These are phyloP conservation scores for Drosophila conformis DNA, from an alignment of 2,888 invertebrate species.

Conservation along the genomic window DNA sequence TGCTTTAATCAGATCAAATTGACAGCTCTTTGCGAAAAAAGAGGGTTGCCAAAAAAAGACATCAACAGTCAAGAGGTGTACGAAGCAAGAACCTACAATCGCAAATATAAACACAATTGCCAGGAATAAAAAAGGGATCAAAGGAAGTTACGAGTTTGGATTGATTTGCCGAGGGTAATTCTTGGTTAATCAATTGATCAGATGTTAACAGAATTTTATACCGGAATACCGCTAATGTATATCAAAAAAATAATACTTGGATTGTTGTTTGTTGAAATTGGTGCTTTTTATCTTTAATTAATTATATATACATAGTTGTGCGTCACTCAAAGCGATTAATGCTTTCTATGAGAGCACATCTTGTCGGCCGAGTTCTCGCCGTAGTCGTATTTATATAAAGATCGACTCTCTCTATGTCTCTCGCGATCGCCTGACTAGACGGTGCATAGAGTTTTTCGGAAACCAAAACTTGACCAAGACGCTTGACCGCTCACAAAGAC, in stretches of 20 bases:
- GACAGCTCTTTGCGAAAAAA: conserved; percentile 41
- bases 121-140: conserved; percentile 11
- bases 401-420: conserved; percentile 1
- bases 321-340: not conserved
- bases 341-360: conserved; percentile 26
- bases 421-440: conserved; percentile 20
- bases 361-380: conserved; percentile 3
- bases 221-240: not conserved
- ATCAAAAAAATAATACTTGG: not conserved
- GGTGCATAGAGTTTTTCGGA: conserved; percentile 25
- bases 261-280: conserved; percentile 4
- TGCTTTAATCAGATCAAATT: conserved; percentile 45
- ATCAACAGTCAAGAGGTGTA: conserved; percentile 63
- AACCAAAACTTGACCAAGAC: conserved; percentile 8
- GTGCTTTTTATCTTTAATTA: conserved; percentile 45
- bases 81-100: conserved; percentile 63
- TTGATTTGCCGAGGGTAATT: conserved; percentile 16
- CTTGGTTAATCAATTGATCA: conserved; percentile 30
- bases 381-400: conserved; percentile 33
- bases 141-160: conserved; percentile 10
- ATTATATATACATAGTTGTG: too few relatives aligned
- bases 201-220: conserved; percentile 1
- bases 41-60: conserved; percentile 33
- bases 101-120: conserved; percentile 63
- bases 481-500: conserved; percentile 17